A percentile compares a stretch with the other conserved stretches of the same genome.
These are phyloP conservation scores for Tetragonisca angustula DNA, from an alignment of 2,888 invertebrate species.

Conservation along the genomic window DNA sequence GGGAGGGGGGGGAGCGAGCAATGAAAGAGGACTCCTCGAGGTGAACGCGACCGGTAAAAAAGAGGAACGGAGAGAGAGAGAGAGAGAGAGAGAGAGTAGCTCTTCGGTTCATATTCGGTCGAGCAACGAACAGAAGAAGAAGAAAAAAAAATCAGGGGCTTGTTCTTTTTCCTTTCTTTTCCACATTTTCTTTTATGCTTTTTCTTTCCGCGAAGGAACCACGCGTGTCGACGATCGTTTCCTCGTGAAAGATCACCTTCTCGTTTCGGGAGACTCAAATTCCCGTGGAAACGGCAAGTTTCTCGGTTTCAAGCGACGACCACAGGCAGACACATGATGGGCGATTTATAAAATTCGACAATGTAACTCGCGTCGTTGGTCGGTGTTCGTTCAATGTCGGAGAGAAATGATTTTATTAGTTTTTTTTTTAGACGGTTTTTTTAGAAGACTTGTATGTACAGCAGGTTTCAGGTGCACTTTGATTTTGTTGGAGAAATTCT, in stretches of 20 bases:
- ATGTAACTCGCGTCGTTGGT: background rate
- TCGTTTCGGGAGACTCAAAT: conserved; percentile 1
- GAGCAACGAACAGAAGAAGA: background rate
- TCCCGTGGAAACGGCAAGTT: background rate
- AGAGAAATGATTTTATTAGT: too few relatives aligned
- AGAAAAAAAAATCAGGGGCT: background rate
- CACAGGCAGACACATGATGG: background rate
- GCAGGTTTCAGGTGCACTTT: too few relatives aligned
- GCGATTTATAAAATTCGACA: background rate
- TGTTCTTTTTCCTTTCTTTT: background rate
- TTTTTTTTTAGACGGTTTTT: too few relatives aligned
- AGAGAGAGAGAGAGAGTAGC: background rate
- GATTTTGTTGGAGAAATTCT: too few relatives aligned
- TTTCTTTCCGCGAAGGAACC: background rate
- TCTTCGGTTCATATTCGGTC: conserved; percentile 29
- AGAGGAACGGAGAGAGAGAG: background rate
- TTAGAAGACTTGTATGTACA: too few relatives aligned
- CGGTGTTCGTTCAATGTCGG: too few relatives aligned
- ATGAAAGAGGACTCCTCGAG: conserved; percentile 51
- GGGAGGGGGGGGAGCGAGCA: conserved; percentile 58
- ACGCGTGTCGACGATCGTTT: conserved; percentile 7
- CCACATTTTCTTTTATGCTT: too few relatives aligned
- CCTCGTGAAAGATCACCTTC: background rate
- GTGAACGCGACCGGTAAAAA: conserved; percentile 22
- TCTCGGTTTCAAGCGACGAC: background rate